Evolutionary conservation across 2,113 vertebrate species (phyloP).

Genomic region (Henicopernis longicauda): DNA sequence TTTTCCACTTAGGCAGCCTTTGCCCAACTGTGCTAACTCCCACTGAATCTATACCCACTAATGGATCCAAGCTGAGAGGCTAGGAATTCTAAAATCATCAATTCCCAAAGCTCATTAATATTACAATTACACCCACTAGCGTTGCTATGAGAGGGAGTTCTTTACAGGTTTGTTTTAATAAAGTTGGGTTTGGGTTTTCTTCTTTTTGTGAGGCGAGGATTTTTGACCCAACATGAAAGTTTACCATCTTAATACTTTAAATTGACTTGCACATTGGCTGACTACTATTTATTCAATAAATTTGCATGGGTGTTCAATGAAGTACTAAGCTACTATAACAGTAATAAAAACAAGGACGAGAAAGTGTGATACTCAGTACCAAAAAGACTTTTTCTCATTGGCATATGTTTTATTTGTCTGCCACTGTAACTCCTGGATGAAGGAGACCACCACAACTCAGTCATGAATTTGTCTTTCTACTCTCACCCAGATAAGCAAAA

Average conservation of each 20-base stretch:
- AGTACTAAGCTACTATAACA: background rate
- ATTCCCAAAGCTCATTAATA: conserved; percentile 66
- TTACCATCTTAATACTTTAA: background rate
- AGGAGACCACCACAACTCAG: background rate
- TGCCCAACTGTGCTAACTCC: conserved; percentile 67
- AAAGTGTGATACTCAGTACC: background rate
- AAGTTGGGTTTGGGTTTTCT: background rate
- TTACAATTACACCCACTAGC: background rate
- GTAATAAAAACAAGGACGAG: background rate
- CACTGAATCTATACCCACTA: conserved; percentile 69
- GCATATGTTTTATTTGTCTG: background rate
- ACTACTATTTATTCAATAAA: background rate
- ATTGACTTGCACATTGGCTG: background rate
- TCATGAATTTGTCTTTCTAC: background rate
- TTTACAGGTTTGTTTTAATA: background rate
- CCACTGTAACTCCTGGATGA: background rate
- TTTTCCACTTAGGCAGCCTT: conserved; percentile 75
- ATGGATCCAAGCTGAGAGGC: conserved; percentile 67
- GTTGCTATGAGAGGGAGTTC: background rate
- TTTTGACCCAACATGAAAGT: background rate
- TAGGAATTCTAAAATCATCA: conserved; percentile 62
- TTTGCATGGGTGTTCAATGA: background rate
- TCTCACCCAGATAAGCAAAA: background rate
- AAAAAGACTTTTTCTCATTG: background rate
- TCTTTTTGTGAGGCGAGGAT: rapidly evolving